These are phyloP conservation scores for Cryptotermes secundus DNA, from an alignment of 1,140 invertebrate genomes.

Conservation along the genomic window DNA sequence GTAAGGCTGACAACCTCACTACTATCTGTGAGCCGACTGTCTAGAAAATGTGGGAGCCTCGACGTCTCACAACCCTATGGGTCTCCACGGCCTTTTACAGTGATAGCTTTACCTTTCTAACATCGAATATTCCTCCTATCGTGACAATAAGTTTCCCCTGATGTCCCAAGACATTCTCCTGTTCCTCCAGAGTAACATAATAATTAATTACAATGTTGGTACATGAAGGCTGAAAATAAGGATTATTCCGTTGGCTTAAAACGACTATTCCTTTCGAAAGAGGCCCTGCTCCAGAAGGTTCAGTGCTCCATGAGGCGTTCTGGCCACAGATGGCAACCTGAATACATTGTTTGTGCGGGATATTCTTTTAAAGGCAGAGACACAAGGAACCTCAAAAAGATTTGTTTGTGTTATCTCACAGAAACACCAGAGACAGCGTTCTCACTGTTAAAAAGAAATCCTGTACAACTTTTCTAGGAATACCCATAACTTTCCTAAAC, in stretches of 20 bases:
- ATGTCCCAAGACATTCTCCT: too few species aligned
- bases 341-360: not conserved
- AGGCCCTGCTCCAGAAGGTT: not conserved
- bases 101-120: too few species aligned
- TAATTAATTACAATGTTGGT: not conserved
- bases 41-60: too few species aligned
- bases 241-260: not conserved
- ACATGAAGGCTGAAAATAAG: not conserved
- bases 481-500: not conserved
- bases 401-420: not conserved
- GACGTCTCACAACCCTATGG: too few species aligned
- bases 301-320: not conserved
- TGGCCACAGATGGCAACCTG: not conserved
- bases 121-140: too few species aligned
- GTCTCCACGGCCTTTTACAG: too few species aligned
- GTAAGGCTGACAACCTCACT: too few species aligned
- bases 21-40: too few species aligned
- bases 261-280: not conserved
- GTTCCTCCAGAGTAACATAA: too few species aligned
- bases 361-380: not conserved
- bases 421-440: not conserved
- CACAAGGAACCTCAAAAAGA: not conserved
- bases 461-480: slow-evolving; percentile 10
- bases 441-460: not conserved
- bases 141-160: too few species aligned